phyloP scores from a whole-genome alignment of 2,113 vertebrate genomes.

The Fukomys damarensis region DNA sequence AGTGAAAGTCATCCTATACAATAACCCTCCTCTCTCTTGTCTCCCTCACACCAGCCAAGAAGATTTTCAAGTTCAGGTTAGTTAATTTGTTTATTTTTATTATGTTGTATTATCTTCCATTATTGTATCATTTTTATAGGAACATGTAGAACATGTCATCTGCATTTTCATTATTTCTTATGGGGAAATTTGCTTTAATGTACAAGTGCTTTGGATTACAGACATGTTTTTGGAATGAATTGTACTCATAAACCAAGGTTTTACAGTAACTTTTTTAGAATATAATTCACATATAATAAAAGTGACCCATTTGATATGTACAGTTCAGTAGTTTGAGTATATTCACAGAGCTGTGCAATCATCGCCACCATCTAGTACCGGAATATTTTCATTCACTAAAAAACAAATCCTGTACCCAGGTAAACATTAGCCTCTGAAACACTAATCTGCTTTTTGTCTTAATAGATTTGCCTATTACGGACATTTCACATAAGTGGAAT shows the following conservation, averaged over 20 bases:
- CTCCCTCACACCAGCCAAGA: neutral
- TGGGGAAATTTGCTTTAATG: neutral
- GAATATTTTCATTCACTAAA: neutral
- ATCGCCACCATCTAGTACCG: neutral
- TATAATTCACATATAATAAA: neutral
- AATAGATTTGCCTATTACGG: neutral
- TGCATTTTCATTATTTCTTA: neutral
- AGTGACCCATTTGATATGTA: neutral
- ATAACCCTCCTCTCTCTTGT: neutral
- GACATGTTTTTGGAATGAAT: neutral
- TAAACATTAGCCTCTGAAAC: neutral
- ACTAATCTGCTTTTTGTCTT: slow-evolving; percentile 27
- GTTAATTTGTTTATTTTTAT: neutral
- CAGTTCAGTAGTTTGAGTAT: neutral
- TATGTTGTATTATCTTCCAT: neutral
- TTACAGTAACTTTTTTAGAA: neutral
- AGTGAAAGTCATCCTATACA: neutral
- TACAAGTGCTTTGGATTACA: neutral
- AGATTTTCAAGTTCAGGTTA: neutral
- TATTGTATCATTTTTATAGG: neutral
- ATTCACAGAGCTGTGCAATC: neutral
- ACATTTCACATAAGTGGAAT: neutral
- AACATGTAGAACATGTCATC: neutral
- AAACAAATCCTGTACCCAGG: neutral
- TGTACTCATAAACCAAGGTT: neutral